Percentiles rank a stretch among this genome's conserved stretches.
These are phyloP conservation scores for Eupeodes corollae DNA, from an alignment of 1,140 invertebrate species.

Conservation along the genomic window DNA sequence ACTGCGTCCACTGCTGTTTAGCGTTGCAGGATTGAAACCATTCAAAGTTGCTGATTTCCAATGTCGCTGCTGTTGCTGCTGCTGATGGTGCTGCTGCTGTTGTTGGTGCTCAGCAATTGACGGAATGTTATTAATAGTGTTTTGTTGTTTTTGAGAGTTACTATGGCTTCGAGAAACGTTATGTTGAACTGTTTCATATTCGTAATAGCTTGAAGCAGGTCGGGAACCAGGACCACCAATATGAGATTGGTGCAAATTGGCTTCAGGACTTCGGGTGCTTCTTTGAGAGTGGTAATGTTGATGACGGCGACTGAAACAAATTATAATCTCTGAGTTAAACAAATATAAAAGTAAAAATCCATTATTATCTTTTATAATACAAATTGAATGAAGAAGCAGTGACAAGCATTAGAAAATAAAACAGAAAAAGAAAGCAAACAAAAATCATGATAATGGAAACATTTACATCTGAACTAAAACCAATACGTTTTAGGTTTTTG, in stretches of 20 bases:
- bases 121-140: slow-evolving; percentile 16
- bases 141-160: slow-evolving; percentile 10
- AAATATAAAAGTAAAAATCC: not conserved
- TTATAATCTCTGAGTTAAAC: not conserved
- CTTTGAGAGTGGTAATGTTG: slow-evolving; percentile 68
- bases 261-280: slow-evolving; percentile 49
- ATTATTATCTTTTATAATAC: too few species aligned
- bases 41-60: slow-evolving; percentile 30
- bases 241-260: slow-evolving; percentile 25
- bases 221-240: slow-evolving; percentile 28
- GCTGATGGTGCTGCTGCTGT: slow-evolving; percentile 16
- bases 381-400: too few species aligned
- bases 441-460: too few species aligned
- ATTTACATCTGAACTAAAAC: too few species aligned
- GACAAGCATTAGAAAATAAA: too few species aligned
- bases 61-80: slow-evolving; percentile 18
- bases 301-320: slow-evolving; percentile 47
- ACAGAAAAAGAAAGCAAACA: too few species aligned
- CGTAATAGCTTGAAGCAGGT: slow-evolving; percentile 69
- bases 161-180: slow-evolving; percentile 14
- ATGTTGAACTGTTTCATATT: slow-evolving; percentile 66
- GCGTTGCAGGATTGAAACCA: slow-evolving; percentile 22
- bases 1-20: slow-evolving; percentile 34
- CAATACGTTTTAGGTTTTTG: too few species aligned
- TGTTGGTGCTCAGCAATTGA: slow-evolving; percentile 16